These are phyloP conservation scores for Pseudochirops cupreus DNA, from an alignment of 2,797 vertebrate genomes.

Conservation along the genomic window DNA sequence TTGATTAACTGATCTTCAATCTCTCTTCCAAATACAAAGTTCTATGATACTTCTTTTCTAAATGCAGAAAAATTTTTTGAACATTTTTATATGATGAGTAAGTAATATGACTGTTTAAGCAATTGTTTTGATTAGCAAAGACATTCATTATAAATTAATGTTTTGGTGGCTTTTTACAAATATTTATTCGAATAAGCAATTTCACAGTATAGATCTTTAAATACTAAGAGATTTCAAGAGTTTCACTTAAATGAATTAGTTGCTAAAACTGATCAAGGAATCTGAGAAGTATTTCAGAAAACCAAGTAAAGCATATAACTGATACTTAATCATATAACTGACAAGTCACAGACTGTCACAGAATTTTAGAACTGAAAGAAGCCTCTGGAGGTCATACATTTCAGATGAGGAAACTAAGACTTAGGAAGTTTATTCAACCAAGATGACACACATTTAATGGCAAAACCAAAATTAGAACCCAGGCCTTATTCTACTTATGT, in stretches of 20 bases:
- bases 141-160: not conserved
- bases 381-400: no score
- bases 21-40: not conserved
- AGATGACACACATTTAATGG: no score
- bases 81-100: not conserved
- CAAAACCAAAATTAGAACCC: no score
- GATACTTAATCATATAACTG: not conserved
- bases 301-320: conserved; percentile 35
- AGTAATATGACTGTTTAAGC: no score
- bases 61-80: not conserved
- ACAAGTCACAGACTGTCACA: not conserved
- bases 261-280: not conserved
- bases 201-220: conserved; percentile 40
- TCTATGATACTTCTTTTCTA: not conserved
- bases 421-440: no score
- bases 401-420: conserved; percentile 34
- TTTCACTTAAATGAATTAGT: conserved; percentile 3
- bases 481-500: no score
- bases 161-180: conserved; percentile 24
- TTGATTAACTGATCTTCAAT: not conserved
- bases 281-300: conserved; percentile 30
- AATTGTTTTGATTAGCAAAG: conserved; percentile 12
- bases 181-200: conserved; percentile 45
- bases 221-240: conserved; percentile 29
- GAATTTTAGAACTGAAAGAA: no score